Percentiles rank a stretch among this genome's conserved stretches.
phyloP scores from a whole-genome alignment of 2,113 vertebrate genomes.

The Antechinus flavipes region DNA sequence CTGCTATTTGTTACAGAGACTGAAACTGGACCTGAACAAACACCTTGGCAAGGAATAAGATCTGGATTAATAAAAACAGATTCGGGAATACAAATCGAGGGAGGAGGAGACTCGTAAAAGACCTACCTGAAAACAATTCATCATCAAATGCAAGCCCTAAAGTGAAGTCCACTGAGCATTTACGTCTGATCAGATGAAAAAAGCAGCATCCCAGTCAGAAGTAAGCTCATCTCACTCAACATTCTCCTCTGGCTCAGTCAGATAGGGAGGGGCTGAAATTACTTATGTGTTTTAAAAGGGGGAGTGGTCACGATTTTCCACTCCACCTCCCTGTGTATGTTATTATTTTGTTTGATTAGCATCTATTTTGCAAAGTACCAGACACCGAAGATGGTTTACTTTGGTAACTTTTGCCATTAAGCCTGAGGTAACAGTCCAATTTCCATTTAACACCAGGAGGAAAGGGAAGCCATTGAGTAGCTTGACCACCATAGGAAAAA shows the following conservation, averaged over 20 bases:
- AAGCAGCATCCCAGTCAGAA: slow-evolving; percentile 17
- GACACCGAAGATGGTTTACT: slow-evolving; percentile 18
- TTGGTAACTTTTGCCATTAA: slow-evolving; percentile 1
- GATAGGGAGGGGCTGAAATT: slow-evolving; percentile 44
- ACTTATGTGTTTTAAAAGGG: slow-evolving; percentile 46
- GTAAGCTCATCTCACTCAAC: slow-evolving; percentile 10
- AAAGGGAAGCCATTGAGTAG: background rate
- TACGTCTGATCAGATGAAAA: background rate
- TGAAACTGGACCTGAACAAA: slow-evolving; percentile 1
- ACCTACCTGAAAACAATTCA: slow-evolving; percentile 80
- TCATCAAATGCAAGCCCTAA: background rate
- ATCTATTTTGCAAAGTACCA: slow-evolving; percentile 2
- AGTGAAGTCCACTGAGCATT: background rate
- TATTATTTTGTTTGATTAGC: slow-evolving; percentile 37
- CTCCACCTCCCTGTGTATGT: background rate
- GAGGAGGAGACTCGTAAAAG: background rate
- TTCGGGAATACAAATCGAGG: background rate
- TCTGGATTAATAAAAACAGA: background rate
- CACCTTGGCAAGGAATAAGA: background rate
- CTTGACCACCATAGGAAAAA: background rate
- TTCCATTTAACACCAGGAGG: background rate
- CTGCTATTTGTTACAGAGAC: slow-evolving; percentile 13
- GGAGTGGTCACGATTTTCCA: slow-evolving; percentile 58
- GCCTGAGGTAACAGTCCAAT: background rate
- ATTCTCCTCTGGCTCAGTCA: slow-evolving; percentile 40